Percentiles rank a stretch among this genome's conserved stretches.
These are phyloP conservation scores for Eublepharis macularius DNA, from an alignment of 2,113 vertebrate species.

Conservation along the genomic window DNA sequence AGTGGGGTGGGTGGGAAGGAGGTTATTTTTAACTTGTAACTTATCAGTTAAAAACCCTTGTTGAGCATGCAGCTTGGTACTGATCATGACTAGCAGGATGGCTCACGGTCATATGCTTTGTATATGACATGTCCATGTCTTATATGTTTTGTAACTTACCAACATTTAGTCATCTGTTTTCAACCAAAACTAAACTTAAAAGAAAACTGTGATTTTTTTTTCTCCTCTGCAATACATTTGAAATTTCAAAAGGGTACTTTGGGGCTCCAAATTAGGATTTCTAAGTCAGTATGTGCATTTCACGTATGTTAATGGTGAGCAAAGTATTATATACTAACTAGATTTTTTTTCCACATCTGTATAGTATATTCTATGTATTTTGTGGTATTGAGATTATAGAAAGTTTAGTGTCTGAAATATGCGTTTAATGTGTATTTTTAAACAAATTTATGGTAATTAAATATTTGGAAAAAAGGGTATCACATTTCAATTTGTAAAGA, in stretches of 20 bases:
- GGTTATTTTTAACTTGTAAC: conserved; percentile 56
- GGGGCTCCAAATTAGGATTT: conserved; percentile 85
- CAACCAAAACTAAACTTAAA: conserved; percentile 77
- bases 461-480: conserved; percentile 91
- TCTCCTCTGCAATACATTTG: conserved; percentile 80
- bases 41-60: conserved; percentile 64
- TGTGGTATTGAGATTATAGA: conserved; percentile 99
- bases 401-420: conserved; percentile 87
- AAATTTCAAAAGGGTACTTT: conserved; percentile 92
- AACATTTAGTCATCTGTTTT: conserved; percentile 78
- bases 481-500: conserved; percentile 90
- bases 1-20: conserved; percentile 52
- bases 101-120: conserved; percentile 74
- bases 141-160: conserved; percentile 72
- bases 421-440: conserved; percentile 90
- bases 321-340: conserved; percentile 98
- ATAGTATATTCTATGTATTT: conserved; percentile 99
- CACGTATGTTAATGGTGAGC: conserved; percentile 92
- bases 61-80: conserved; percentile 74
- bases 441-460: conserved; percentile 88
- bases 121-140: conserved; percentile 74
- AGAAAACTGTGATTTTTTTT: conserved; percentile 82
- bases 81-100: conserved; percentile 70
- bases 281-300: conserved; percentile 84
- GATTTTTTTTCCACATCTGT: conserved; percentile 93